Percentiles rank a stretch among this genome's conserved stretches.
Conservation (phyloP, 2,888 invertebrate species). For the Empis livida region DNA sequence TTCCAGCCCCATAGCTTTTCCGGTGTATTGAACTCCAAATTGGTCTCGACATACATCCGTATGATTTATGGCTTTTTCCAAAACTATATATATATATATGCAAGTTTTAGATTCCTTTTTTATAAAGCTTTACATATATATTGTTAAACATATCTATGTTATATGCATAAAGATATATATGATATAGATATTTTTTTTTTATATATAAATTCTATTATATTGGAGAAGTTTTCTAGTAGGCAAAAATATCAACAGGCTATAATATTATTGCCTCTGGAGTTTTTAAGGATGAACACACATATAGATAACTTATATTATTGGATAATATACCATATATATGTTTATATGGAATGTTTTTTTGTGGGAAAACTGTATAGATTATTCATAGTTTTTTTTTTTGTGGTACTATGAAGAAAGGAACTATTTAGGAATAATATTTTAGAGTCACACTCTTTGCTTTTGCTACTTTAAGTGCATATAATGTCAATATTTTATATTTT, state of each 20-base stretch:
- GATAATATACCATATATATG: no score
- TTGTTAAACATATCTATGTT: background rate
- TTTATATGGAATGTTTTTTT: background rate
- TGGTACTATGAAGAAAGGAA: background rate
- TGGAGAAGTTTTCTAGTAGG: background rate
- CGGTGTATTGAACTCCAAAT: constrained; percentile 1
- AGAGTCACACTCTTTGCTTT: no score
- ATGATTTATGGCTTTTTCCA: background rate
- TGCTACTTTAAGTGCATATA: no score
- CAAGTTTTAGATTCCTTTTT: background rate
- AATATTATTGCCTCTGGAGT: no score
- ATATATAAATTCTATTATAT: background rate
- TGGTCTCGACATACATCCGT: constrained; percentile 2
- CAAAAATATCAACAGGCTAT: no score
- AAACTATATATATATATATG: no score
- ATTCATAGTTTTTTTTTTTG: background rate
- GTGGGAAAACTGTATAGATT: background rate
- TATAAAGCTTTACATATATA: background rate
- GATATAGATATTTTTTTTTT: background rate
- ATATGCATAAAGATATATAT: background rate
- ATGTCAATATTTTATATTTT: no score
- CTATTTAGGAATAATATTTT: background rate
- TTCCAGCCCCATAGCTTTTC: constrained; percentile 1
- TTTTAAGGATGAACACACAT: no score
- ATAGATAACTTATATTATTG: no score